Evolutionary conservation across 2,113 vertebrate species (phyloP).

Genomic region (Progne subis): DNA sequence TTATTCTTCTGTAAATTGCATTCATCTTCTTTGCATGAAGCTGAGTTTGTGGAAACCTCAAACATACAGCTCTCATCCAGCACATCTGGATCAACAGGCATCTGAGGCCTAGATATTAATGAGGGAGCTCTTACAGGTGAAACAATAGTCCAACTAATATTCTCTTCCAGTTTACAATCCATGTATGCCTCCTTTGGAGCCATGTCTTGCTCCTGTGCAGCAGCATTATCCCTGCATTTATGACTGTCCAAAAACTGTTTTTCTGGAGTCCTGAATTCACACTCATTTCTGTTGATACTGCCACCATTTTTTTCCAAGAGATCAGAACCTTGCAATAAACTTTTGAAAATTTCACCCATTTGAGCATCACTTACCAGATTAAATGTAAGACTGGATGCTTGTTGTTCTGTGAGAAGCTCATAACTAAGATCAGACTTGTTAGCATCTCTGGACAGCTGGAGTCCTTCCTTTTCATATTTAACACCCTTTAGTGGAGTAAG

Average conservation of each 20-base stretch:
- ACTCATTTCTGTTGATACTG: slow-evolving; percentile 74
- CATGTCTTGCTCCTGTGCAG: slow-evolving; percentile 55
- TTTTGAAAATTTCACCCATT: slow-evolving; percentile 98
- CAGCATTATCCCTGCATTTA: slow-evolving; percentile 53
- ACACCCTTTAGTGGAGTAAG: slow-evolving; percentile 17
- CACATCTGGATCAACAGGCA: slow-evolving; percentile 83
- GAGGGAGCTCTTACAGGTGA: slow-evolving; percentile 81
- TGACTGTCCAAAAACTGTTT: slow-evolving; percentile 76
- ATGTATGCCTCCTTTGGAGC: slow-evolving; percentile 72
- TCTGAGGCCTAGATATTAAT: slow-evolving; percentile 69
- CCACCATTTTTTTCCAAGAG: slow-evolving; percentile 79
- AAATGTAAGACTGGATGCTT: slow-evolving; percentile 90
- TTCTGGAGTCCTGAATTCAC: slow-evolving; percentile 86
- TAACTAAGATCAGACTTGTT: slow-evolving; percentile 83
- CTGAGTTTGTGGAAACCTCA: slow-evolving; percentile 81
- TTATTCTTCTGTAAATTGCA: slow-evolving; percentile 72
- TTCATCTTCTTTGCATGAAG: slow-evolving; percentile 60
- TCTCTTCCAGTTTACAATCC: slow-evolving; percentile 74
- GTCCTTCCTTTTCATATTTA: slow-evolving; percentile 46
- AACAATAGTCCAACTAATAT: slow-evolving; percentile 81
- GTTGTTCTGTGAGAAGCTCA: slow-evolving; percentile 92
- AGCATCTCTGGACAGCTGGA: slow-evolving; percentile 57
- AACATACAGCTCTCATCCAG: slow-evolving; percentile 95
- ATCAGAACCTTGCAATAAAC: slow-evolving; percentile 92
- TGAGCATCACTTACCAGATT: slow-evolving; percentile 94